A percentile compares a stretch with the other conserved stretches of the same genome.
phyloP scores from a whole-genome alignment of 2,113 vertebrate genomes.

The Fukomys damarensis region DNA sequence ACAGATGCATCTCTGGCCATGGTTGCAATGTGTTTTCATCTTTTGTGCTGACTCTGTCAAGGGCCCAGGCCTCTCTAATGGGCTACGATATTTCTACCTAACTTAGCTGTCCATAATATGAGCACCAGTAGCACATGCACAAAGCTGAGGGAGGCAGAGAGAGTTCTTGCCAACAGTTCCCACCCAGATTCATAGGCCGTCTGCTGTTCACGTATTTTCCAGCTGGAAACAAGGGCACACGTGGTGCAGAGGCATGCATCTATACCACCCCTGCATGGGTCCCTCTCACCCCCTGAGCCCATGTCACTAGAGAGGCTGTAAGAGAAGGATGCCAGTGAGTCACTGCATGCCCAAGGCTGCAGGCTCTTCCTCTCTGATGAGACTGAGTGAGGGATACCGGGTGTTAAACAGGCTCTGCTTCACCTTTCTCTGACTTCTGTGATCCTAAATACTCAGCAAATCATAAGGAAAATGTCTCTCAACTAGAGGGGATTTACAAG shows the following conservation, averaged over 20 bases:
- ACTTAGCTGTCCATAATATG: no score
- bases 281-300: background rate
- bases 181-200: background rate
- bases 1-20: no score
- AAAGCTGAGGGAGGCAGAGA: background rate
- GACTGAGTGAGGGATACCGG: background rate
- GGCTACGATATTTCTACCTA: no score
- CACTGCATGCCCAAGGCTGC: background rate
- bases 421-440: background rate
- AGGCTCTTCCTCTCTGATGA: background rate
- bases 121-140: background rate
- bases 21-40: no score
- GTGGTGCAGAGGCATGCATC: no score
- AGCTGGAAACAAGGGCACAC: background rate
- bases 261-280: background rate
- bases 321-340: background rate
- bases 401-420: background rate
- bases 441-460: conserved; percentile 3
- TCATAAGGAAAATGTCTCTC: background rate
- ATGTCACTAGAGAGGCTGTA: background rate
- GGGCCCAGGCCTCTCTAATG: no score
- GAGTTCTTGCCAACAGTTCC: background rate
- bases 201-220: background rate
- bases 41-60: no score
- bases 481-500: background rate